Evolutionary conservation across 2,797 vertebrate genomes (phyloP).

Genomic region (Brachymystax lenok): DNA sequence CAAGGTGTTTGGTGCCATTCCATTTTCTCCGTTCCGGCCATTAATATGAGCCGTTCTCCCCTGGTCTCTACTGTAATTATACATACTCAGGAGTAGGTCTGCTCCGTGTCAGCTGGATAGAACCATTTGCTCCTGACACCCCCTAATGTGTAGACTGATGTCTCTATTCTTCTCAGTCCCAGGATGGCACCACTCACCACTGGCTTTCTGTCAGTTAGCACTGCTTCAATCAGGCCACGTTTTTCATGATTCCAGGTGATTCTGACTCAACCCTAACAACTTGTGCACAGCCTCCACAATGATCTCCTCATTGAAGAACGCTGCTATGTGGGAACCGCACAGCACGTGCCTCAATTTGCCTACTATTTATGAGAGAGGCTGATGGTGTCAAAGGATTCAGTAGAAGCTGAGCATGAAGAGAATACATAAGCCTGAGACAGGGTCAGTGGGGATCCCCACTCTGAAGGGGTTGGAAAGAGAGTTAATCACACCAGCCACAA

Average conservation of each 20-base stretch:
- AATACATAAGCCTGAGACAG: conserved; percentile 7
- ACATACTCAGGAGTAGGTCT: background rate
- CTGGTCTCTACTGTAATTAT: background rate
- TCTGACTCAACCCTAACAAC: background rate
- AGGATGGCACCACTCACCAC: background rate
- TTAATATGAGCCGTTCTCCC: too few species aligned
- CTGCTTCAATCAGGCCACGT: background rate
- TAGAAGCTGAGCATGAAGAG: conserved; percentile 27
- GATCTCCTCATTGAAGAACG: background rate
- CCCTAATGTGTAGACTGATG: conserved; percentile 7
- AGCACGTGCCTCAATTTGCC: conserved; percentile 22
- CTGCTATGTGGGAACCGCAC: conserved; percentile 2
- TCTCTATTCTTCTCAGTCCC: conserved; percentile 16
- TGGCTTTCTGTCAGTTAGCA: background rate
- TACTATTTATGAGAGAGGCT: background rate
- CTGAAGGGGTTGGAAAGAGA: conserved; percentile 5
- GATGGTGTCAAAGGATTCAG: conserved; percentile 17
- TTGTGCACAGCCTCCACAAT: background rate
- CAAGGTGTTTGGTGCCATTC: too few species aligned
- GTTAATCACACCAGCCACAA: conserved; percentile 23
- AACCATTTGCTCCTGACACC: background rate
- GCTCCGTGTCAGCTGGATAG: background rate
- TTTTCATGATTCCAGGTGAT: background rate
- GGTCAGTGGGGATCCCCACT: background rate
- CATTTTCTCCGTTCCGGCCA: too few species aligned